Evolutionary conservation across 2,888 invertebrate species (phyloP).

Genomic region (Lacanobia oleracea): DNA sequence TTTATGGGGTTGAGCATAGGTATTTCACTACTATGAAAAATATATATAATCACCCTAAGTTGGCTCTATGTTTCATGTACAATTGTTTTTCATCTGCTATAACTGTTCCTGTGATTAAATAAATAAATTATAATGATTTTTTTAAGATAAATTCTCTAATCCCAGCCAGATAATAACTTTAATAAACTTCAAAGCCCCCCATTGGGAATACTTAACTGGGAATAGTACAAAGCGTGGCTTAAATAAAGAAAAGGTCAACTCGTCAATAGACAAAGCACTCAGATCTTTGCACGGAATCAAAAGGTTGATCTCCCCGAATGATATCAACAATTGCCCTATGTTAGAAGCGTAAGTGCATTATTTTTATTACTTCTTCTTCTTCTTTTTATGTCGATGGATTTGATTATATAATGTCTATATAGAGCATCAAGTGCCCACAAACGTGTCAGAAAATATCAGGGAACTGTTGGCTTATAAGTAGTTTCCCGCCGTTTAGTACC

Average conservation of each 20-base stretch:
- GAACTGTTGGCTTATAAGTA: too few relatives aligned
- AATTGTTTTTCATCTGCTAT: too few relatives aligned
- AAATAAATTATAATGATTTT: neutral
- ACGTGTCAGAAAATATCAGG: too few relatives aligned
- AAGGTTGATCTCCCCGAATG: slow-evolving; percentile 3
- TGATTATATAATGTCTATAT: too few relatives aligned
- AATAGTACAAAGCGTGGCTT: slow-evolving; percentile 30
- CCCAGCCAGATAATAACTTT: slow-evolving; percentile 51
- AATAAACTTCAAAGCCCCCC: slow-evolving; percentile 39
- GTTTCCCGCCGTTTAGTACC: too few relatives aligned
- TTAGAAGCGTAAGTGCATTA: slow-evolving; percentile 36
- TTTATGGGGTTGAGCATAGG: too few relatives aligned
- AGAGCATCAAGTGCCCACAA: too few relatives aligned
- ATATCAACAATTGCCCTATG: slow-evolving; percentile 24
- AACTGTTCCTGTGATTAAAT: too few relatives aligned
- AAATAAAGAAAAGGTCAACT: slow-evolving; percentile 25
- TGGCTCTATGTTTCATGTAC: too few relatives aligned
- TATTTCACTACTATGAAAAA: too few relatives aligned
- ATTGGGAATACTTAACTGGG: slow-evolving; percentile 31
- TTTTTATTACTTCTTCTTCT: neutral
- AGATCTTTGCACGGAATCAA: slow-evolving; percentile 35
- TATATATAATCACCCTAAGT: too few relatives aligned
- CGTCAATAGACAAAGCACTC: slow-evolving; percentile 39
- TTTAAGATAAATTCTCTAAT: slow-evolving; percentile 39
- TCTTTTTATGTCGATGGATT: too few relatives aligned